Evolutionary conservation across 2,888 invertebrate genomes (phyloP), one percentile per base, ranked within the genome.

Genomic region (Gastracanthus pulcherrimus): DNA sequence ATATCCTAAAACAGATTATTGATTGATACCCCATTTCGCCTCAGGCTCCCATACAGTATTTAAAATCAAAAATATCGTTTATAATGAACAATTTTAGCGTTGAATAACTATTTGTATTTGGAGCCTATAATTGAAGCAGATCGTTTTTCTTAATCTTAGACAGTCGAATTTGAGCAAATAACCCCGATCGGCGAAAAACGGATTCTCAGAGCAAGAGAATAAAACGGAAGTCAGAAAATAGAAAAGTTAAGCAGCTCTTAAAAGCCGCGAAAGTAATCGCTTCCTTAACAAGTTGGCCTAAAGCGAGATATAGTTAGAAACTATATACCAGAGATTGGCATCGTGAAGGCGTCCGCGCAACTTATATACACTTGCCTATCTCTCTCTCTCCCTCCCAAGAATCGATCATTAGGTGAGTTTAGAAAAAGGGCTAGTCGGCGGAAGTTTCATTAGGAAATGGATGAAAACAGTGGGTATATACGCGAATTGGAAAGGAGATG

Each of bases 371-470:
- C 9, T 38, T 1, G 7, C 11, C 16, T n/a, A 23, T 23, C 51
- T 71, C 26, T 58, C 9, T 36, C 11, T 55, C 51, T 64, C 45
- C 4, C 31, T 23, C 3, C 29, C 55, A 41, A 86, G 85, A 84
- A 84, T 81, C 85, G 86, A 89, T 89, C 87, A 88, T 88, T 87
- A 87, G 86, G 86, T 86, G 86, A 87, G 88, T 88, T 89, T 87
- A 89, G 88, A 89, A 89, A 89, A 80, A 82, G 87, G 87, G 86
- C 87, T 86, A 87, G 86, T 87, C 85, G 83, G 87, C 86, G 85
- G 88, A 82, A 74, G 88, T 88, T 89, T 89, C 89, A 89, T 89
- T 89, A 89, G 88, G 89, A 90, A 90, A 90, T 90, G 90, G 89
- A 90, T 88, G 89, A 88, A 74, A 90, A 90, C 89, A 89, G 89